Conservation (phyloP, 2,113 vertebrate species). For the Poeciliopsis prolifica region DNA sequence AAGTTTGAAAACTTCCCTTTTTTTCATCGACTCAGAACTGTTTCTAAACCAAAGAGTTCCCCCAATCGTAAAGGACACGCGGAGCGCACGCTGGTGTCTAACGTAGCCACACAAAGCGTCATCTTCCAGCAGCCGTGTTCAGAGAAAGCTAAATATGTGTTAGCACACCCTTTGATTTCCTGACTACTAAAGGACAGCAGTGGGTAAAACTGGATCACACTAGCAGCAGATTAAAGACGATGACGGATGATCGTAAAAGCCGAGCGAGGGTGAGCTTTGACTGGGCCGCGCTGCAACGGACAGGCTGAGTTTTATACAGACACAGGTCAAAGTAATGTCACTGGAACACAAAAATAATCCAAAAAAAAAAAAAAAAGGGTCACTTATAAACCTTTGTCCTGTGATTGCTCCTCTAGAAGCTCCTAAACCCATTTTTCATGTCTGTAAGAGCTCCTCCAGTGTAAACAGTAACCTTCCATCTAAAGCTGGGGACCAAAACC, state of each 20-base stretch:
- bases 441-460: constrained; percentile 55
- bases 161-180: not conserved
- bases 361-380: not conserved
- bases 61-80: constrained; percentile 8
- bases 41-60: not conserved
- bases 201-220: constrained; percentile 65
- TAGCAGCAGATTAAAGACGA: constrained; percentile 73
- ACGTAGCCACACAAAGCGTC: not conserved
- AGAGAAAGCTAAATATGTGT: constrained; percentile 28
- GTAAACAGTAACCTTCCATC: constrained; percentile 63
- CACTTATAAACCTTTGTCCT: not conserved
- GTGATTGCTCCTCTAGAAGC: constrained; percentile 28
- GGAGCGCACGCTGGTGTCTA: constrained; percentile 23
- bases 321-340: constrained; percentile 27
- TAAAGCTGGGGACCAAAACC: constrained; percentile 42
- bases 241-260: constrained; percentile 35
- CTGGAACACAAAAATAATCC: not conserved
- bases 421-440: constrained; percentile 13
- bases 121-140: constrained; percentile 23
- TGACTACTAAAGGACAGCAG: constrained; percentile 47
- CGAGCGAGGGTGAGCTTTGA: constrained; percentile 10
- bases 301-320: constrained; percentile 11
- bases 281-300: constrained; percentile 6
- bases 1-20: constrained; percentile 58
- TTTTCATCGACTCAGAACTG: constrained; percentile 18